Base-by-base conservation (phyloP, 2,113 vertebrate species). In the Xiphorhynchus elegans region DNA sequence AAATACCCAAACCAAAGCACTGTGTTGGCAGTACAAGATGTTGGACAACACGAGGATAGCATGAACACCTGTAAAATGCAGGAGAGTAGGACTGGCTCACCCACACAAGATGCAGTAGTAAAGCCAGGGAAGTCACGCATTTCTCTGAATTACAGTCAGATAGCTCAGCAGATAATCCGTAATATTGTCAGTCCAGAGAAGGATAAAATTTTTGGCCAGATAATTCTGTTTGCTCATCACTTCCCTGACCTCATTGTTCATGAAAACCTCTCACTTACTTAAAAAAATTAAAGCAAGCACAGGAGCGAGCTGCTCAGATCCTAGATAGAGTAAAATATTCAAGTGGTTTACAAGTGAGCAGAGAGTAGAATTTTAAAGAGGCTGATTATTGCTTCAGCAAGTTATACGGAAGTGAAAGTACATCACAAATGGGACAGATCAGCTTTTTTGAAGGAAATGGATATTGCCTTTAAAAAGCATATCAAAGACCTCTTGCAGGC, bases 351-450 rank as follows among this genome's bases (percentile, higher is more conserved):
- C 59, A 84, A 92, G 83, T 20, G 42, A 89, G 63, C 46, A 59
- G 63, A 89, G 66, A 76, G 66, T 8, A 93, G 86, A 95, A 92
- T 96, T 92, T 90, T 96, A 58, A 95, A 53, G 74, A 84, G 82
- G 90, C 46, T 87, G 89, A 89, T 90, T 81, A 89, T 92, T 95
- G 86, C 89, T 90, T 96, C 68, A 92, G 93, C 83, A 93, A 94
- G 85, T 92, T 84, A 77, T 56, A 70, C 26, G 29, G 79, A 95
- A 92, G 67, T 59, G 72, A 90, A 94, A 93, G 59, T 63, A 90
- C 59, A 92, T 63, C 86, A 92, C 35, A 31, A 94, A 95, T 52
- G 29, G 88, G 55, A 86, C 59, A 92, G 83, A 87, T 88, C 79
- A 92, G 86, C 59, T 46, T 64, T 96, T 93, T 33, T 62, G 72